Base-by-base conservation (phyloP, 2,113 vertebrate species). In the Malaclemys terrapin region DNA sequence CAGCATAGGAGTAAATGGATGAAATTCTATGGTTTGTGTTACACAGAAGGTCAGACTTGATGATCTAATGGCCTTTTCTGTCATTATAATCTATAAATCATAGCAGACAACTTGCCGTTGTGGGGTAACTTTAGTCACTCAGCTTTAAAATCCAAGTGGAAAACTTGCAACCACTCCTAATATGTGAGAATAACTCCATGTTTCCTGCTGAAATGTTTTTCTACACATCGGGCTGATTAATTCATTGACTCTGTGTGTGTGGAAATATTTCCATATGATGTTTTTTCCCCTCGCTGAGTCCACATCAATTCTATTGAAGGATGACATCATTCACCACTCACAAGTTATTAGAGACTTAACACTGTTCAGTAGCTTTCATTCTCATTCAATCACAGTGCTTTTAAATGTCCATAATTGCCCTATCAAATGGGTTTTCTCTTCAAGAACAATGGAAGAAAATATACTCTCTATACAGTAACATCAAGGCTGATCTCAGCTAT, bases 361-460 rank as follows among this genome's bases (percentile, higher is more conserved):
- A 2, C 24, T 50, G 4, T 56, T 88, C 79, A 89, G 89, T 45
- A 69, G 79, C 69, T 89, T 35, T 88, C 85, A 93, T 50, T 85
- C 14, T 13, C 4, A 31, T 72, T 72, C 69, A 72, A 81, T 81
- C 91, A 96, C 78, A 89, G 25, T 82, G 85, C 72, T 82, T 88
- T 82, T 87, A 49, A 45, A 52, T 72, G 19, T 72, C n/a, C 20
- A 5, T 94, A 87, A 93, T 52, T 91, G 79, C 50, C 65, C 49
- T 49, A 95, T 82, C 49, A 31, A 91, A 56, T 0, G 0, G 29
- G 86, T 86, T 95, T 57, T 89, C 45, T 84, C 75, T 29, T 2
- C 24, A 94, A 92, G 89, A 95, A 84, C 35, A 59, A 84, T 91
- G 88, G 89, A 78, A 87, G 59, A n/a, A 69, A 69, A 69, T n/a